Percentiles rank a stretch among this genome's conserved stretches.
phyloP scores from a whole-genome alignment of 1,140 invertebrate species.

The Diorhabda sublineata region DNA sequence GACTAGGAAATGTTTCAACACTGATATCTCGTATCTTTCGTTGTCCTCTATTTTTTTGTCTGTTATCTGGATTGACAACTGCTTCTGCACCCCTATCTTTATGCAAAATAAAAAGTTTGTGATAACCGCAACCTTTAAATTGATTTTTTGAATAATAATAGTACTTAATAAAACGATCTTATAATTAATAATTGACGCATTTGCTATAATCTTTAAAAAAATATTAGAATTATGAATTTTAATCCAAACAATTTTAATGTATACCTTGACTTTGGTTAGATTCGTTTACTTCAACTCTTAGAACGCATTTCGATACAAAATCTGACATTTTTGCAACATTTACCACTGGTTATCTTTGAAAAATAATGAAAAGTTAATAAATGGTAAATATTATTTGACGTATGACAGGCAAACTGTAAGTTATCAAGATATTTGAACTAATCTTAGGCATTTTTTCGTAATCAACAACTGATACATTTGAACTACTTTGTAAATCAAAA shows the following conservation, averaged over 20 bases:
- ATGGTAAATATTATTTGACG: neutral
- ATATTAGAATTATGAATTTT: neutral
- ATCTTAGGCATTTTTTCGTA: too few relatives aligned
- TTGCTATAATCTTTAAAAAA: neutral
- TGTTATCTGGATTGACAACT: constrained; percentile 12
- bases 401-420: neutral
- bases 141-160: too few relatives aligned
- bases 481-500: too few relatives aligned
- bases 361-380: neutral
- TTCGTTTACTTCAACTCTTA: constrained; percentile 55
- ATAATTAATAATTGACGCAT: too few relatives aligned
- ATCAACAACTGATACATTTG: too few relatives aligned
- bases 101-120: constrained; percentile 8
- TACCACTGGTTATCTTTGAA: neutral
- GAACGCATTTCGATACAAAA: constrained; percentile 55
- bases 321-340: constrained; percentile 43
- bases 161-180: too few relatives aligned
- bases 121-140: too few relatives aligned
- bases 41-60: constrained; percentile 36
- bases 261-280: constrained; percentile 41
- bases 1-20: constrained; percentile 61
- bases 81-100: constrained; percentile 26
- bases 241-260: neutral
- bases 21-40: constrained; percentile 58
- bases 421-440: too few relatives aligned